Percentiles rank a stretch among this genome's conserved stretches.
phyloP scores from a whole-genome alignment of 2,113 vertebrate genomes.

The Tiliqua scincoides region DNA sequence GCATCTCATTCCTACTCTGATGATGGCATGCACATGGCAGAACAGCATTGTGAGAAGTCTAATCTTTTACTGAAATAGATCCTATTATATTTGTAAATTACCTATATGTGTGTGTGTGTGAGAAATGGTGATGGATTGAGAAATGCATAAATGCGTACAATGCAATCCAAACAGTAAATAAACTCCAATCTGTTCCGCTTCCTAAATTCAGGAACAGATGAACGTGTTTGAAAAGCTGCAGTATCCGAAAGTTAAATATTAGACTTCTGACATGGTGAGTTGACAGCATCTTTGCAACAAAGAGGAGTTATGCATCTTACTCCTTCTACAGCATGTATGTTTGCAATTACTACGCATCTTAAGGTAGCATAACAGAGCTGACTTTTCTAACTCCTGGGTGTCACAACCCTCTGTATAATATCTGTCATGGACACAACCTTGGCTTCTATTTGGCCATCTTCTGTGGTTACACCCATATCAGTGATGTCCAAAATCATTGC shows the following conservation, averaged over 20 bases:
- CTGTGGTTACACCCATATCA: not conserved
- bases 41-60: not conserved
- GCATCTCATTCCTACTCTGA: not conserved
- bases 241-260: not conserved
- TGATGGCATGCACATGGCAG: rapidly evolving
- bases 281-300: not conserved
- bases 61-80: not conserved
- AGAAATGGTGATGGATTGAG: not conserved
- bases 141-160: rapidly evolving
- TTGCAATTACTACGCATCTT: not conserved
- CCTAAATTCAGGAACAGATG: rapidly evolving
- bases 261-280: not conserved
- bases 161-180: not conserved
- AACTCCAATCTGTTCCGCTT: not conserved
- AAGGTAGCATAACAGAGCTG: not conserved
- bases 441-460: not conserved
- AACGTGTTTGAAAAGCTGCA: slow-evolving; percentile 9
- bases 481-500: not conserved
- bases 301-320: not conserved
- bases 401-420: not conserved
- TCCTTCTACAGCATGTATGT: not conserved
- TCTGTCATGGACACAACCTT: not conserved
- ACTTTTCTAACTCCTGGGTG: not conserved
- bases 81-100: not conserved
- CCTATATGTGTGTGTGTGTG: rapidly evolving